These are phyloP conservation scores for Saturnia japonica DNA, from an alignment of 2,888 invertebrate species.

Conservation along the genomic window DNA sequence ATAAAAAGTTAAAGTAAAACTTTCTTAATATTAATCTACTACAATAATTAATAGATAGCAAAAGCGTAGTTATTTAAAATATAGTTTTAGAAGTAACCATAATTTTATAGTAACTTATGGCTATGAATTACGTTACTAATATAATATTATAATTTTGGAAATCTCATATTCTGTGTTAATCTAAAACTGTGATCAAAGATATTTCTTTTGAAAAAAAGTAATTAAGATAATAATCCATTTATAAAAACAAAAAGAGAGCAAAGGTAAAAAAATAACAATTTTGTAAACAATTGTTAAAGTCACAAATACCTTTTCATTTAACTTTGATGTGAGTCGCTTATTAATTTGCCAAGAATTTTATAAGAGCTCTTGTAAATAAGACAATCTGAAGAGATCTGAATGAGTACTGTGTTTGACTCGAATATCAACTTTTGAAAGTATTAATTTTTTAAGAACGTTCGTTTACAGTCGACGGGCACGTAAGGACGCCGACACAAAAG, in stretches of 20 bases:
- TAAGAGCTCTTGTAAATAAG: constrained; percentile 27
- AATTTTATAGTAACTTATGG: no score
- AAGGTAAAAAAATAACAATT: background rate
- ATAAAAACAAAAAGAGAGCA: background rate
- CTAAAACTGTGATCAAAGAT: background rate
- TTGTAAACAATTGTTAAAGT: background rate
- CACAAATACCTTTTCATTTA: constrained; percentile 17
- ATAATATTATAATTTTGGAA: no score
- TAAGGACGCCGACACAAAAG: background rate
- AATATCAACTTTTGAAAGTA: constrained; percentile 26
- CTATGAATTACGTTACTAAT: no score
- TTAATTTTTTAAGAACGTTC: constrained; percentile 25
- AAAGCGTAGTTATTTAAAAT: no score
- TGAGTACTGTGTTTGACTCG: constrained; percentile 23
- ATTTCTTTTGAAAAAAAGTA: background rate
- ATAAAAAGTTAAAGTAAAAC: no score
- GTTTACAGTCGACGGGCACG: constrained; percentile 15
- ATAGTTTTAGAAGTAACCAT: no score
- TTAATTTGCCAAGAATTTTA: constrained; percentile 23
- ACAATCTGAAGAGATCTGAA: constrained; percentile 22
- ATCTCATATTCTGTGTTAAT: no score
- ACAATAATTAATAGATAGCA: no score
- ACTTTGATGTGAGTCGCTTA: constrained; percentile 16
- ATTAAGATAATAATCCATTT: constrained; percentile 6
- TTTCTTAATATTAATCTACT: no score